These are phyloP conservation scores for Gortyna flavago DNA, from an alignment of 2,888 invertebrate species.

Conservation along the genomic window DNA sequence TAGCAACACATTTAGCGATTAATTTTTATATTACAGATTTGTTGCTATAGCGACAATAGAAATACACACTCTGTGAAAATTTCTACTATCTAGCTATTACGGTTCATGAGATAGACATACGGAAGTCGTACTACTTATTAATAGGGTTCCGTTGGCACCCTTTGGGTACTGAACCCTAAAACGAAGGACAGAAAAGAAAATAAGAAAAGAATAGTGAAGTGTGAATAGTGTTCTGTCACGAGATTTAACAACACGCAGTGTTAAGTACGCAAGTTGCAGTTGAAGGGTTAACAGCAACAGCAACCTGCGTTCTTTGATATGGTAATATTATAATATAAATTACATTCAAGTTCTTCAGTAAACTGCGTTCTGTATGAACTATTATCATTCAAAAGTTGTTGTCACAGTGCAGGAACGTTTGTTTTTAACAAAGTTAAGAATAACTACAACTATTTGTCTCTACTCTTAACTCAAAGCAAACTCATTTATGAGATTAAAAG, in stretches of 20 bases:
- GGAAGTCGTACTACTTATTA: too few relatives aligned
- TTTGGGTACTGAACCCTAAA: too few relatives aligned
- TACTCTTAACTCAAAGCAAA: too few relatives aligned
- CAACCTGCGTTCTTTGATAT: neutral
- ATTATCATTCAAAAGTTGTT: slow-evolving; percentile 10
- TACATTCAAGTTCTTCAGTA: neutral
- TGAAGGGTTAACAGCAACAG: neutral
- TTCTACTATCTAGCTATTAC: too few relatives aligned
- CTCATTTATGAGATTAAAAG: too few relatives aligned
- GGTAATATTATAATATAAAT: neutral
- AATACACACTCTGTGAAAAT: too few relatives aligned
- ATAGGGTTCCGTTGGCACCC: too few relatives aligned
- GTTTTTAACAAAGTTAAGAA: neutral
- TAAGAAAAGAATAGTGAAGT: neutral
- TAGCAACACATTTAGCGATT: too few relatives aligned
- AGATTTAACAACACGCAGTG: neutral
- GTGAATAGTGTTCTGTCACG: neutral
- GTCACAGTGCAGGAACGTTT: slow-evolving; percentile 15
- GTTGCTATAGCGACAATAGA: too few relatives aligned
- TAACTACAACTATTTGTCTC: too few relatives aligned
- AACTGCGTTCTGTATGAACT: slow-evolving; percentile 1
- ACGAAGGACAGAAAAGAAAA: neutral
- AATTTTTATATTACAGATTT: too few relatives aligned
- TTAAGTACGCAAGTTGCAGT: neutral
- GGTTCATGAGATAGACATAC: too few relatives aligned